These are phyloP conservation scores for Echinops telfairi DNA, from an alignment of 2,113 vertebrate genomes.

Conservation along the genomic window DNA sequence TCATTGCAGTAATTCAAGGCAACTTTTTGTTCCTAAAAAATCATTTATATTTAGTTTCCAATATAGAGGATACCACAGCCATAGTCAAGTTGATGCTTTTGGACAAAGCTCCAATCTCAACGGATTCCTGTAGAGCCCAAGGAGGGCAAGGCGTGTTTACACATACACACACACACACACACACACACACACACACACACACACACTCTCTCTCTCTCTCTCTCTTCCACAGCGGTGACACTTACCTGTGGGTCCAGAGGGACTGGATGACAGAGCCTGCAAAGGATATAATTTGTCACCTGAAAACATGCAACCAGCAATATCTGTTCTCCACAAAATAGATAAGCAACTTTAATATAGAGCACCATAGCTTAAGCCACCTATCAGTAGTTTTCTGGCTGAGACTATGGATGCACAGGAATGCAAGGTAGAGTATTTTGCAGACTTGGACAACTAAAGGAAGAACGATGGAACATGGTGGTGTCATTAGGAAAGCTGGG, in stretches of 20 bases:
- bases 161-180: neutral
- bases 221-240: neutral
- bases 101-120: neutral
- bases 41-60: constrained; percentile 25
- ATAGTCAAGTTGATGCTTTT: neutral
- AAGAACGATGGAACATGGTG: neutral
- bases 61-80: neutral
- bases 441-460: neutral
- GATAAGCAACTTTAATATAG: neutral
- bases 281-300: neutral
- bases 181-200: too few relatives aligned
- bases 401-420: neutral
- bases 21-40: constrained; percentile 23
- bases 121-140: neutral
- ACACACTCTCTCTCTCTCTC: too few relatives aligned
- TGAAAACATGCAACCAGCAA: neutral
- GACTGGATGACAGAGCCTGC: neutral
- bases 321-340: neutral
- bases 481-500: neutral
- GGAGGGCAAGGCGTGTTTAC: neutral
- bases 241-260: constrained; percentile 14
- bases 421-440: neutral
- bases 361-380: neutral
- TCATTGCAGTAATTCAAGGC: constrained; percentile 54
- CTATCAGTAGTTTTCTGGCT: neutral